A percentile compares a stretch with the other conserved stretches of the same genome.
Evolutionary conservation across 1,140 invertebrate species (phyloP).

Genomic region (Tetramorium alpestre): DNA sequence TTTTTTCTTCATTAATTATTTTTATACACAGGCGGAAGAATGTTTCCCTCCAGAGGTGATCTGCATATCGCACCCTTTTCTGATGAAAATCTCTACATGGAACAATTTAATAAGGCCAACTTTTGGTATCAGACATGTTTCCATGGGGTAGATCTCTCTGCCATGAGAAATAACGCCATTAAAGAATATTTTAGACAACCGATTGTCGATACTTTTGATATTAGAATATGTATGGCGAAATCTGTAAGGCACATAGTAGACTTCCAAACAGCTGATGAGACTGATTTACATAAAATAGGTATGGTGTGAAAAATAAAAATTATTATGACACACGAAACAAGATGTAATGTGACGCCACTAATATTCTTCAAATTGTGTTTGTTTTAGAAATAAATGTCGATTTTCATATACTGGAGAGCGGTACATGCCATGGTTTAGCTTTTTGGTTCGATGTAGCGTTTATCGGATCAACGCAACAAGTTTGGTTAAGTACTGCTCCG

Average conservation of each 20-base stretch:
- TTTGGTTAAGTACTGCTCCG: constrained; percentile 99
- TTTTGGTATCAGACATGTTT: constrained; percentile 99
- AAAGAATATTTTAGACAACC: constrained; percentile 99
- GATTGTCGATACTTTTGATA: constrained; percentile 99
- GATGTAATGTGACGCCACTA: neutral
- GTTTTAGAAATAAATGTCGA: constrained; percentile 95
- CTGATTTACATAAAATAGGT: constrained; percentile 97
- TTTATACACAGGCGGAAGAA: constrained; percentile 86
- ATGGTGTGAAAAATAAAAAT: neutral
- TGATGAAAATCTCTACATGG: constrained; percentile 99
- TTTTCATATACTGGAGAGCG: constrained; percentile 96
- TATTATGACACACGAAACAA: neutral
- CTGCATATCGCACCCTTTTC: constrained; percentile 99
- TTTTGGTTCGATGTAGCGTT: constrained; percentile 99
- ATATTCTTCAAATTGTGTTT: constrained; percentile 25
- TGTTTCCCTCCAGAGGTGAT: constrained; percentile 99
- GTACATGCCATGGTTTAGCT: constrained; percentile 98
- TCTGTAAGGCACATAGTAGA: constrained; percentile 98
- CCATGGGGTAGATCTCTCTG: constrained; percentile 98
- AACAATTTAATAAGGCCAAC: constrained; percentile 99
- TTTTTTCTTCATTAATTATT: constrained; percentile 16
- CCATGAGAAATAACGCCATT: constrained; percentile 95
- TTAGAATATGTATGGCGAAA: constrained; percentile 98
- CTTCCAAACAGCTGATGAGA: constrained; percentile 97
- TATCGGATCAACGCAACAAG: constrained; percentile 94